These are phyloP conservation scores for Cacatua alba DNA, from an alignment of 2,113 vertebrate genomes.

Conservation along the genomic window DNA sequence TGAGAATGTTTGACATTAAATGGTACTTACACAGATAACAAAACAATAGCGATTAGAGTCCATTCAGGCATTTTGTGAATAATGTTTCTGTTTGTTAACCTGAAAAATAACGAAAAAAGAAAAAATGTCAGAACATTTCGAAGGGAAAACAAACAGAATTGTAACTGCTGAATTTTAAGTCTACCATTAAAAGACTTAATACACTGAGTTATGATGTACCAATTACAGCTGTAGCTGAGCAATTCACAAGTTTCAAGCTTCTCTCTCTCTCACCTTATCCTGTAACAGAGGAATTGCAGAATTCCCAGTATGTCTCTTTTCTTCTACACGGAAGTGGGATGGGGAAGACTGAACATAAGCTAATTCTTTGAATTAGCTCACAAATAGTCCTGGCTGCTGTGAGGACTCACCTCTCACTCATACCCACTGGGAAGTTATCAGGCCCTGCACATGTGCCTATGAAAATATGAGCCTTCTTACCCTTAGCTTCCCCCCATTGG, in stretches of 20 bases:
- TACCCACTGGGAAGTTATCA: not conserved
- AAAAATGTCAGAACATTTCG: not conserved
- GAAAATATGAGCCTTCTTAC: not conserved
- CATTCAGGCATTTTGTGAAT: conserved; percentile 81
- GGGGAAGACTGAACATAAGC: not conserved
- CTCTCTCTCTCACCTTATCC: not conserved
- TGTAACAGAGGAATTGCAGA: not conserved
- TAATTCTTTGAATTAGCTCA: not conserved
- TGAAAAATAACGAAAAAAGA: conserved; percentile 56
- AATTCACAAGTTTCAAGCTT: not conserved
- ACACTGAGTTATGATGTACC: not conserved
- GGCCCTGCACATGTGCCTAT: not conserved
- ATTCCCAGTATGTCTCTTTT: not conserved
- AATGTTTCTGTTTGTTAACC: conserved; percentile 83
- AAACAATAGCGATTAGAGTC: conserved; percentile 80
- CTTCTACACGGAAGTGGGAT: not conserved
- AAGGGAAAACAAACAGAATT: not conserved
- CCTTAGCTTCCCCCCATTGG: not conserved
- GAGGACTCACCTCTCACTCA: not conserved
- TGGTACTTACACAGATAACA: conserved; percentile 81
- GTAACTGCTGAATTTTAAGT: not conserved
- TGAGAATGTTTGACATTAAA: not conserved
- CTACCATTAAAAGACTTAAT: not conserved
- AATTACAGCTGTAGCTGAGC: not conserved
- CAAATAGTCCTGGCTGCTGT: not conserved